Evolutionary conservation across 2,797 vertebrate species (phyloP).

Genomic region (Champsocephalus gunnari): DNA sequence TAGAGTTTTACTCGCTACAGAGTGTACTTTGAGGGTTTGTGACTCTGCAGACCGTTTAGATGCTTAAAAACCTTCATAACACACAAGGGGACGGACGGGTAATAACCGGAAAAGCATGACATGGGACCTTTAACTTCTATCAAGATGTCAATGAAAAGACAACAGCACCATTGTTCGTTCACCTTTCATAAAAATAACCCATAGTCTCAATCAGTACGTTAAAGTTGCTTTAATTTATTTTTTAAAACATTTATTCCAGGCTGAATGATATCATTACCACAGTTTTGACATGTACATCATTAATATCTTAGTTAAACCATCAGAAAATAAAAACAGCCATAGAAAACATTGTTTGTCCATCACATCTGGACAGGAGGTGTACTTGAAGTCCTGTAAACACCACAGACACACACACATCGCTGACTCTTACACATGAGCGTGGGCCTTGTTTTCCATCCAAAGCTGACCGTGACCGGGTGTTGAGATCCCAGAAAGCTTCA

Average conservation of each 20-base stretch:
- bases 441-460: background rate
- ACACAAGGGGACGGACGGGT: no score
- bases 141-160: background rate
- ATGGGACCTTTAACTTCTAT: no score
- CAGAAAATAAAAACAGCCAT: conserved; percentile 86
- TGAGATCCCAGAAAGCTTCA: conserved; percentile 18
- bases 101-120: no score
- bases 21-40: no score
- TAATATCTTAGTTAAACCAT: conserved; percentile 91
- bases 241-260: conserved; percentile 98
- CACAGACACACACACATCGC: conserved; percentile 10
- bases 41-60: no score
- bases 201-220: conserved; percentile 66
- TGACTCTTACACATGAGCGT: conserved; percentile 16
- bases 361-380: conserved; percentile 69
- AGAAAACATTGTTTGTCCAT: conserved; percentile 77
- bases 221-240: conserved; percentile 88
- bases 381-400: conserved; percentile 66
- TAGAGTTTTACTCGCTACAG: no score
- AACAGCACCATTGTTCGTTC: background rate
- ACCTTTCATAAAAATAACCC: conserved; percentile 5
- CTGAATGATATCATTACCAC: conserved; percentile 93
- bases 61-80: no score
- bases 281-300: conserved; percentile 94
- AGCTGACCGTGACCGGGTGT: conserved; percentile 8